phyloP scores from a whole-genome alignment of 2,113 vertebrate genomes.

The Oostethus manadensis region DNA sequence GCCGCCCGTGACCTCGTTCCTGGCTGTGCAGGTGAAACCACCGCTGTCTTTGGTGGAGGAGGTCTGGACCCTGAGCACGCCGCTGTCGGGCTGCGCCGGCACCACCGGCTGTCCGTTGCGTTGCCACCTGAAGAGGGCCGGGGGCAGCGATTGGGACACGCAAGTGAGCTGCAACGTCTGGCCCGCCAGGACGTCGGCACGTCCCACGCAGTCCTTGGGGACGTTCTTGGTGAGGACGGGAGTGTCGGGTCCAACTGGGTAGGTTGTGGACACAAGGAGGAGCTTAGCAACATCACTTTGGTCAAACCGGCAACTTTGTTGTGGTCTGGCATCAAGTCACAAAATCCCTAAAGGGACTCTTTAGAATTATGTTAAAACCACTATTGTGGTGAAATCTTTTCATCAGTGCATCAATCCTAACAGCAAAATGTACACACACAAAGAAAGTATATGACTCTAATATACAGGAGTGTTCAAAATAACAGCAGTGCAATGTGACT shows the following conservation, averaged over 20 bases:
- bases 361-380: too few relatives aligned
- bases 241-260: conserved; percentile 68
- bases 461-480: too few relatives aligned
- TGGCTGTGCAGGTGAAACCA: conserved; percentile 59
- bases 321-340: too few relatives aligned
- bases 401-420: too few relatives aligned
- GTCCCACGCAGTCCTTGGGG: conserved; percentile 59
- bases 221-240: conserved; percentile 49
- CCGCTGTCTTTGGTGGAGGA: conserved; percentile 58
- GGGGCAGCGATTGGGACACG: conserved; percentile 58
- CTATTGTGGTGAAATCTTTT: too few relatives aligned
- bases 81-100: conserved; percentile 35
- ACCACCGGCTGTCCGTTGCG: conserved; percentile 47
- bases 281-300: conserved; percentile 4
- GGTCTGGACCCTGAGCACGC: conserved; percentile 64
- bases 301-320: too few relatives aligned
- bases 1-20: conserved; percentile 52
- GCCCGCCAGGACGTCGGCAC: conserved; percentile 57
- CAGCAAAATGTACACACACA: too few relatives aligned
- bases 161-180: conserved; percentile 63
- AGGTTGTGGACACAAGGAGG: conserved; percentile 13
- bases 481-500: too few relatives aligned
- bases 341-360: too few relatives aligned
- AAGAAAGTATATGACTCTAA: too few relatives aligned
- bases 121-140: conserved; percentile 67